Conservation (phyloP, 2,113 vertebrate genomes). For the Pica pica region DNA sequence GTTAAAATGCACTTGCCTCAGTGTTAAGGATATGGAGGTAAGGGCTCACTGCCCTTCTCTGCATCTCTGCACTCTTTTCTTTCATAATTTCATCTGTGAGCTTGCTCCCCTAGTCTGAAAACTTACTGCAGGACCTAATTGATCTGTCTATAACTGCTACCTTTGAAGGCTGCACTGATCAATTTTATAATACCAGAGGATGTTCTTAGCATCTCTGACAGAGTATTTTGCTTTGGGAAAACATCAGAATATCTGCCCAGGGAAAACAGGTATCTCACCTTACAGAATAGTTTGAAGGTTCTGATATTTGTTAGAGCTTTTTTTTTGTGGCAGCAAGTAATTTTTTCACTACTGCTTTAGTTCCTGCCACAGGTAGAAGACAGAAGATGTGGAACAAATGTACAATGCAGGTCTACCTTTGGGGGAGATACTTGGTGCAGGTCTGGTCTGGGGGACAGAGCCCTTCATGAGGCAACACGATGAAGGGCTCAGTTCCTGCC, state of each 20-base stretch:
- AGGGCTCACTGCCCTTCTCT: neutral
- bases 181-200: neutral
- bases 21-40: neutral
- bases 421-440: neutral
- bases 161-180: neutral
- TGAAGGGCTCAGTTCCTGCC: neutral
- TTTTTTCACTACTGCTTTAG: neutral
- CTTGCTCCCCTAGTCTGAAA: neutral
- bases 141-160: neutral
- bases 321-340: neutral
- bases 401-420: rapidly evolving
- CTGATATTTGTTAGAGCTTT: neutral
- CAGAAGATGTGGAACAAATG: neutral
- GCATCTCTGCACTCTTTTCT: neutral
- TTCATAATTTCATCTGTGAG: neutral
- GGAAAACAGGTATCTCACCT: neutral
- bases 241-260: neutral
- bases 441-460: neutral
- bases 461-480: neutral
- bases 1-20: neutral
- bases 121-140: neutral
- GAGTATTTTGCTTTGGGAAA: neutral
- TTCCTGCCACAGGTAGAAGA: neutral
- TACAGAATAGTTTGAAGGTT: neutral
- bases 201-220: neutral